phyloP scores from a whole-genome alignment of 2,888 invertebrate genomes.

The Cosmopolites sordidus region DNA sequence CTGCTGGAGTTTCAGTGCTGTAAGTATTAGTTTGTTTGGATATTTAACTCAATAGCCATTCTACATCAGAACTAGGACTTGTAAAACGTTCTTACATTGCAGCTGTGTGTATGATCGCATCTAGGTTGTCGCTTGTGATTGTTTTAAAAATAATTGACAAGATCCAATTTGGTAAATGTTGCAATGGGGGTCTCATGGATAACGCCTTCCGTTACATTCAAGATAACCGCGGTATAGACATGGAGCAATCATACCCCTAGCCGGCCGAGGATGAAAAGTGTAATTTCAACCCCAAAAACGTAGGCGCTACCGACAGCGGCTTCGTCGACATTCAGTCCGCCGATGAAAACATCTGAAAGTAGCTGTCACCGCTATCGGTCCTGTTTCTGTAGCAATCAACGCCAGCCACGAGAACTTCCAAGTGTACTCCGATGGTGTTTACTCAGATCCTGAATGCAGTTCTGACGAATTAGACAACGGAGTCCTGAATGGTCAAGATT shows the following conservation, averaged over 20 bases:
- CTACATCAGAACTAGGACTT: too few species aligned
- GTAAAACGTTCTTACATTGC: too few species aligned
- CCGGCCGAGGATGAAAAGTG: slow-evolving; percentile 71
- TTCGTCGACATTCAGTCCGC: slow-evolving; percentile 63
- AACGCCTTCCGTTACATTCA: slow-evolving; percentile 81
- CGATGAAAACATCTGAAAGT: slow-evolving; percentile 30
- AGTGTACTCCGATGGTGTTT: slow-evolving; percentile 34
- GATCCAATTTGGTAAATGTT: too few species aligned
- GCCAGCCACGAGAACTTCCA: slow-evolving; percentile 36
- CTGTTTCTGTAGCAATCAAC: slow-evolving; percentile 35
- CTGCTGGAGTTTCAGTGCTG: slow-evolving; percentile 89
- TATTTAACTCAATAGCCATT: too few species aligned
- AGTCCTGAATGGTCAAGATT: slow-evolving; percentile 72
- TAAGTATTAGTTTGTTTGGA: too few species aligned
- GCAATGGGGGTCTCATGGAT: slow-evolving; percentile 82
- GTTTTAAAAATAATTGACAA: too few species aligned
- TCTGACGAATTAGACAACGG: slow-evolving; percentile 74
- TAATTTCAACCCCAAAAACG: slow-evolving; percentile 60
- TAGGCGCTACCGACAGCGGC: slow-evolving; percentile 78
- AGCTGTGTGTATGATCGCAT: too few species aligned
- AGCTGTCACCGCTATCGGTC: slow-evolving; percentile 35
- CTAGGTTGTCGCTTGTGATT: too few species aligned
- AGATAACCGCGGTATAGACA: slow-evolving; percentile 83
- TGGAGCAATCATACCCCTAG: slow-evolving; percentile 84
- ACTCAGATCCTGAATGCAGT: slow-evolving; percentile 71